Base-by-base conservation (phyloP, 2,797 vertebrate species). In the Neosilurus hyrtlii region DNA sequence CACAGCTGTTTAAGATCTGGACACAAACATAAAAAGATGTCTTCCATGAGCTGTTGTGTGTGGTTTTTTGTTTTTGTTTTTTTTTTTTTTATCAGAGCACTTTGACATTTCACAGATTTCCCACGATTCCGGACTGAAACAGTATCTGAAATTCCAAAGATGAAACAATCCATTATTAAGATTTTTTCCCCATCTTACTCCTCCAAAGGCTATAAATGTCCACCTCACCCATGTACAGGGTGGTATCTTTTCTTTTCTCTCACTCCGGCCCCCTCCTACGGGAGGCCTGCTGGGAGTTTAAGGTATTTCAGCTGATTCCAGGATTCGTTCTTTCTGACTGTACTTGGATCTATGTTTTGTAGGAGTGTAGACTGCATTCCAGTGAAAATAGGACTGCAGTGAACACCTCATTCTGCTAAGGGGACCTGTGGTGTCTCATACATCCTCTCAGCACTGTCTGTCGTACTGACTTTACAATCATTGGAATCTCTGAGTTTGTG, bases 271-370 rank as follows among this genome's bases (percentile, higher is more conserved):
- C 65, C 74, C 61, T 65, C 61, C 49, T 52, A 65, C 43, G 4
- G 7, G 14, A 52, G 15, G 61, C 57, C 61, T 78, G 37, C 59
- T 26, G 59, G 43, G 59, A 78, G 59, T 11, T 65, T 6, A 24
- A 61, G 14, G 74, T 11, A 74, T 35, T 74, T 74, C 30, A 56
- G 52, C 72, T 35, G 43, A 52, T 20, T 79, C 76, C 61, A 65
- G 9, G 22, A 65, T 52, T 11, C 2, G 9, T 18, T 63, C 12
- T 30, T 16, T 43, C 75, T 1, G 14, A 24, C 59, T 51, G 22
- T 26, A 49, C 24, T 18, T n/a, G 43, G 3, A 49, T 18, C 1
- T 6, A 43, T 43, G 37, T 78, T 52, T 37, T 43, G 56, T 43
- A 2, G 3, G 72, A 76, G 30, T 11, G 43, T 5, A 43, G 43